Percentiles rank a stretch among this genome's conserved stretches.
These are phyloP conservation scores for Hyles lineata DNA, from an alignment of 2,888 invertebrate genomes.

Conservation along the genomic window DNA sequence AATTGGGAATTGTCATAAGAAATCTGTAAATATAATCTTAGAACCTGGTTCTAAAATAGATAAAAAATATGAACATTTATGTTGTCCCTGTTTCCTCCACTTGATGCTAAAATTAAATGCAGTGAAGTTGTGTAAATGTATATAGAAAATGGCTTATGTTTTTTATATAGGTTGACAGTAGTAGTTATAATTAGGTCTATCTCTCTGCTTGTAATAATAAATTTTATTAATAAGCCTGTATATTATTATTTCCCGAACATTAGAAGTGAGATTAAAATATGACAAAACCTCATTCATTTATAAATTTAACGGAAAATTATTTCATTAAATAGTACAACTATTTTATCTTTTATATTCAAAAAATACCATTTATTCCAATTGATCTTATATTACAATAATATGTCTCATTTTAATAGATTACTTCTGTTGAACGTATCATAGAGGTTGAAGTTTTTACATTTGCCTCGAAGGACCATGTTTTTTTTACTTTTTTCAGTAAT, in stretches of 20 bases:
- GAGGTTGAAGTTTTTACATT: no score
- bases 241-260: constrained; percentile 62
- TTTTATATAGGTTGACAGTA: constrained; percentile 55
- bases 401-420: no score
- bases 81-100: background rate
- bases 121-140: constrained; percentile 34
- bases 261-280: background rate
- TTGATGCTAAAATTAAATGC: background rate
- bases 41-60: background rate
- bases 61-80: background rate
- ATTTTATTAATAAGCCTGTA: constrained; percentile 66
- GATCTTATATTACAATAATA: no score
- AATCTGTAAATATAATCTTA: background rate
- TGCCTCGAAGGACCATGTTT: no score
- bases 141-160: constrained; percentile 62
- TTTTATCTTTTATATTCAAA: no score
- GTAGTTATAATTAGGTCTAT: constrained; percentile 39
- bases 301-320: no score
- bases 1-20: background rate
- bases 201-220: constrained; percentile 65
- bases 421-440: no score
- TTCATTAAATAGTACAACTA: no score
- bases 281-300: no score
- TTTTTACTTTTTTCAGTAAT: no score
- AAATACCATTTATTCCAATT: no score